These are phyloP conservation scores for Pollachius pollachius DNA, from an alignment of 2,113 vertebrate species.

Conservation along the genomic window DNA sequence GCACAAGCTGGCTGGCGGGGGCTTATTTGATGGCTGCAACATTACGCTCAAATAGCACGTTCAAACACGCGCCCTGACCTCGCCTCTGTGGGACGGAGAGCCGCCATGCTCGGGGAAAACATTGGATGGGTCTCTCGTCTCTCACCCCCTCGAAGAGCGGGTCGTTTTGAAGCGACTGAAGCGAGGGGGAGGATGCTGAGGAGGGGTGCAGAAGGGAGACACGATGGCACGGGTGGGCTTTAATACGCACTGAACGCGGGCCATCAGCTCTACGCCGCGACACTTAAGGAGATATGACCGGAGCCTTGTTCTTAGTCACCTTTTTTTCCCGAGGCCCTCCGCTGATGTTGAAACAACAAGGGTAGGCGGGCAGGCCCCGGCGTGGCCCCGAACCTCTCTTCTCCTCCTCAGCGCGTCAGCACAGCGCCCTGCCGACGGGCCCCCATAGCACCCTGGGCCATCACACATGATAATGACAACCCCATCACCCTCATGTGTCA, in stretches of 20 bases:
- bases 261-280: too few relatives aligned
- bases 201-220: too few relatives aligned
- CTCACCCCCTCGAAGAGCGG: conserved; percentile 28
- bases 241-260: not conserved
- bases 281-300: too few relatives aligned
- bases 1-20: conserved; percentile 45
- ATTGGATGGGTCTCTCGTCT: conserved; percentile 46
- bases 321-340: too few relatives aligned
- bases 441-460: conserved; percentile 44
- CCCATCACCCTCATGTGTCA: conserved; percentile 58
- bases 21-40: conserved; percentile 51
- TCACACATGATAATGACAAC: conserved; percentile 66
- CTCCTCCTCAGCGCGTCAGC: conserved; percentile 21
- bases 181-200: not conserved
- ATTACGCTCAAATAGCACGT: conserved; percentile 52
- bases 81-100: conserved; percentile 31
- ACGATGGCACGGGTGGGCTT: not conserved
- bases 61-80: conserved; percentile 55
- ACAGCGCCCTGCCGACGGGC: conserved; percentile 21
- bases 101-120: conserved; percentile 46
- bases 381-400: conserved; percentile 22
- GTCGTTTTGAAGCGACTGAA: not conserved
- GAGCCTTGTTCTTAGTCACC: too few relatives aligned
- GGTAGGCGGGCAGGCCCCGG: conserved; percentile 5
- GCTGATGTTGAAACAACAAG: conserved; percentile 34